A percentile compares a stretch with the other conserved stretches of the same genome.
Evolutionary conservation across 1,140 invertebrate genomes (phyloP).

Genomic region (Danaus plexippus): DNA sequence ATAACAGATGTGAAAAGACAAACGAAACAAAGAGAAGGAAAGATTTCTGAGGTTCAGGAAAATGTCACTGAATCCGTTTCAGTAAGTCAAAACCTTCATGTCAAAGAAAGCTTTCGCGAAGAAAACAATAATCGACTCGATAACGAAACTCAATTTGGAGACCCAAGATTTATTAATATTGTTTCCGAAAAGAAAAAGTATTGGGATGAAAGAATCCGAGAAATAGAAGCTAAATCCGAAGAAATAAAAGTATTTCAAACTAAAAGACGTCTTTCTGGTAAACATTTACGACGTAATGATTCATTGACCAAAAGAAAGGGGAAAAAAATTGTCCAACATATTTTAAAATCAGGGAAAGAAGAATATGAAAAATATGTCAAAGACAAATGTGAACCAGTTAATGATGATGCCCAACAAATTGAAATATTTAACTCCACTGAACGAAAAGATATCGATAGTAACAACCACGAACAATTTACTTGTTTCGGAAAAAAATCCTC

Average conservation of each 20-base stretch:
- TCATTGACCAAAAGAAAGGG: constrained; percentile 63
- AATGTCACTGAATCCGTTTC: constrained; percentile 67
- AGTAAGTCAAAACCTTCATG: constrained; percentile 67
- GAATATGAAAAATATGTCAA: constrained; percentile 11
- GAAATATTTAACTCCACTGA: constrained; percentile 5
- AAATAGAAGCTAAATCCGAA: constrained; percentile 56
- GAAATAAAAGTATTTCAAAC: constrained; percentile 45
- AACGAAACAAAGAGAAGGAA: constrained; percentile 43
- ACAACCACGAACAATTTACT: constrained; percentile 5
- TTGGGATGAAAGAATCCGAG: constrained; percentile 67
- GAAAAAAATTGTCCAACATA: constrained; percentile 60
- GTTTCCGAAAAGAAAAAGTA: constrained; percentile 68
- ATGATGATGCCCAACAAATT: constrained; percentile 15
- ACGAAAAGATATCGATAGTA: constrained; percentile 1
- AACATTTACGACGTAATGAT: constrained; percentile 55
- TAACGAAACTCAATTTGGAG: constrained; percentile 46
- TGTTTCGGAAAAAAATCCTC: constrained; percentile 15
- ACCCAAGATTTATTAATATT: constrained; percentile 43
- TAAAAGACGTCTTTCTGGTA: constrained; percentile 44
- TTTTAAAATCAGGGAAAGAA: constrained; percentile 42
- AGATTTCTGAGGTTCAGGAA: constrained; percentile 71
- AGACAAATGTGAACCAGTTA: constrained; percentile 3
- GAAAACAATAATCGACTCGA: constrained; percentile 21
- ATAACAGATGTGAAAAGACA: constrained; percentile 70
- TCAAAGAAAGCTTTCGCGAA: constrained; percentile 21